These are phyloP conservation scores for Nerophis ophidion DNA, from an alignment of 2,113 vertebrate genomes.

Conservation along the genomic window DNA sequence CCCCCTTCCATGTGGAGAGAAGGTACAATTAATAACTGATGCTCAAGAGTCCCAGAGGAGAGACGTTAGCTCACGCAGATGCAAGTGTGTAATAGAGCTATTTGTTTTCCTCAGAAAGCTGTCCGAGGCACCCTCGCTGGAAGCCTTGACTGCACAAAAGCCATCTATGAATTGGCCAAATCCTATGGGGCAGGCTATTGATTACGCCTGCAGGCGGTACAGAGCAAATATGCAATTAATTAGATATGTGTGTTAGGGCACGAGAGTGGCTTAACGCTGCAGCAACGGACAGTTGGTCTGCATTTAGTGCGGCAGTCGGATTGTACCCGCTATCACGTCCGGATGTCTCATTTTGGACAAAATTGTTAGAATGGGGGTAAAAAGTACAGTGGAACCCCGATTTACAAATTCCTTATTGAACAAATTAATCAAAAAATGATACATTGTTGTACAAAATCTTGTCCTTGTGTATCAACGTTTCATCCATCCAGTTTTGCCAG, in stretches of 20 bases:
- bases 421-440: too few species aligned
- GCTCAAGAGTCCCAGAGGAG: conserved; percentile 6
- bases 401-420: too few species aligned
- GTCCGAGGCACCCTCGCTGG: conserved; percentile 50
- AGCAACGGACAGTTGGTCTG: conserved; percentile 21
- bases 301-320: neutral
- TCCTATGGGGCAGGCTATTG: conserved; percentile 64
- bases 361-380: neutral
- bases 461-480: too few species aligned
- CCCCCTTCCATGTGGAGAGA: conserved; percentile 27
- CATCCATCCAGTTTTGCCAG: too few species aligned
- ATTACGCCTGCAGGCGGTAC: conserved; percentile 55
- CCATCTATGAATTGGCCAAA: conserved; percentile 63
- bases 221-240: conserved; percentile 65
- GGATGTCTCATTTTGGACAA: neutral
- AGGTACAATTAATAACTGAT: conserved; percentile 53
- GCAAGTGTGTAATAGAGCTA: conserved; percentile 69
- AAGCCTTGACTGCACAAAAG: conserved; percentile 47
- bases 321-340: conserved; percentile 1
- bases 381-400: too few species aligned
- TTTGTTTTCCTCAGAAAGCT: conserved; percentile 75
- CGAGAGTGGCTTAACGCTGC: conserved; percentile 1
- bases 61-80: conserved; percentile 53
- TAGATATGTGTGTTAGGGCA: conserved; percentile 41
- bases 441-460: too few species aligned